Evolutionary conservation across 1,140 invertebrate species (phyloP).

Genomic region (Elysia chlorotica): DNA sequence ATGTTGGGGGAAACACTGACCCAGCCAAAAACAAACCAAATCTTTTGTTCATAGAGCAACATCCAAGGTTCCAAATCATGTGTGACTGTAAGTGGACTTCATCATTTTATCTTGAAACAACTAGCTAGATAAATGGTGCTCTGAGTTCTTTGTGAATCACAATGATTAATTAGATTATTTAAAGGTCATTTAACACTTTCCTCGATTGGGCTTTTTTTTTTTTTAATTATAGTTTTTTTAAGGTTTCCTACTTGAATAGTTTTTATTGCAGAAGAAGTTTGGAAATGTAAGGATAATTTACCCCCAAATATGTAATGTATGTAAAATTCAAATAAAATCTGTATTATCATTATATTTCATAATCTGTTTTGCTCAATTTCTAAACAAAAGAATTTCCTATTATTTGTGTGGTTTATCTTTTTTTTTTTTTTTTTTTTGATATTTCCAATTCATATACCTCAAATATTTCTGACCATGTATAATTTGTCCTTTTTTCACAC

Average conservation of each 20-base stretch:
- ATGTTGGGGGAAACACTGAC: constrained; percentile 59
- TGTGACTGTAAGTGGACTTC: constrained; percentile 63
- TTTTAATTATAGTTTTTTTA: neutral
- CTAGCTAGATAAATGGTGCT: no score
- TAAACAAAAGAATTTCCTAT: no score
- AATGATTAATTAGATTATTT: neutral
- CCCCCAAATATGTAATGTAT: no score
- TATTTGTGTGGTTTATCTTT: neutral
- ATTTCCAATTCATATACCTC: no score
- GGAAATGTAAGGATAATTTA: no score
- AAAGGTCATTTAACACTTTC: neutral
- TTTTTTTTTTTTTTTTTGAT: neutral
- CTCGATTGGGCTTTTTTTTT: neutral
- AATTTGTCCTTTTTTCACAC: constrained; percentile 58
- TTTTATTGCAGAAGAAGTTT: no score
- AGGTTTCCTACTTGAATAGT: no score
- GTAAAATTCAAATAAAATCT: no score
- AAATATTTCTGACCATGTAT: no score
- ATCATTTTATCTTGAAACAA: neutral
- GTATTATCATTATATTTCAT: neutral
- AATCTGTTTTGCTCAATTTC: neutral
- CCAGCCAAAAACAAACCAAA: constrained; percentile 39
- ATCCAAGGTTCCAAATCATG: constrained; percentile 75
- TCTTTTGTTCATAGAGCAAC: constrained; percentile 70
- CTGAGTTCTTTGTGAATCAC: neutral